phyloP scores from a whole-genome alignment of 2,888 invertebrate species.

The Luperina testacea region DNA sequence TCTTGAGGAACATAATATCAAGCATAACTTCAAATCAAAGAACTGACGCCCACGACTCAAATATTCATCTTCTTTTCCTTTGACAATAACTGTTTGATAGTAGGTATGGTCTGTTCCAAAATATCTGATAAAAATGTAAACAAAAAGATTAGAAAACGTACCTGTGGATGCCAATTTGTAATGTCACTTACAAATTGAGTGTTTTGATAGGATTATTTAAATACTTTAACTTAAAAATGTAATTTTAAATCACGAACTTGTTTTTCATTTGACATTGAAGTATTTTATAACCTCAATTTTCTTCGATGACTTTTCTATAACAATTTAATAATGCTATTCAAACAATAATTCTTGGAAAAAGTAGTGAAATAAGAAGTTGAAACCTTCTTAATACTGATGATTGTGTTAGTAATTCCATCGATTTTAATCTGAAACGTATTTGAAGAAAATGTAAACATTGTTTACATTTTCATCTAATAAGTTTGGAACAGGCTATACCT shows the following conservation, averaged over 20 bases:
- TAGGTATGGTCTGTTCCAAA: neutral
- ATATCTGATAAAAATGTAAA: neutral
- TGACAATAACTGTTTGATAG: too few relatives aligned
- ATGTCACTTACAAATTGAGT: neutral
- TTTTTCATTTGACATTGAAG: neutral
- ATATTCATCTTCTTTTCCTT: neutral
- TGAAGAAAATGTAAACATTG: too few relatives aligned
- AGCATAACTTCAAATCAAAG: neutral
- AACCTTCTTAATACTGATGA: neutral
- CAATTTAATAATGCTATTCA: neutral
- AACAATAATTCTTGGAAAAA: too few relatives aligned
- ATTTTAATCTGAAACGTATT: neutral
- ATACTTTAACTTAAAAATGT: neutral
- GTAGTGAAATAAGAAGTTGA: neutral
- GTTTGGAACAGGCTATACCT: neutral
- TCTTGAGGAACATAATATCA: neutral
- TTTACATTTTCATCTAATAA: too few relatives aligned
- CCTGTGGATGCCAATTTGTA: neutral
- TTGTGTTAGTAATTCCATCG: too few relatives aligned
- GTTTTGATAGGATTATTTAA: neutral
- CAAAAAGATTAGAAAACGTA: neutral
- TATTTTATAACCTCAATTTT: neutral
- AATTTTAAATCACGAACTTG: neutral
- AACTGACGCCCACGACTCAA: neutral
- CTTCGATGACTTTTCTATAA: neutral